Conservation (phyloP, 2,888 invertebrate species). For the Noctua pronuba region DNA sequence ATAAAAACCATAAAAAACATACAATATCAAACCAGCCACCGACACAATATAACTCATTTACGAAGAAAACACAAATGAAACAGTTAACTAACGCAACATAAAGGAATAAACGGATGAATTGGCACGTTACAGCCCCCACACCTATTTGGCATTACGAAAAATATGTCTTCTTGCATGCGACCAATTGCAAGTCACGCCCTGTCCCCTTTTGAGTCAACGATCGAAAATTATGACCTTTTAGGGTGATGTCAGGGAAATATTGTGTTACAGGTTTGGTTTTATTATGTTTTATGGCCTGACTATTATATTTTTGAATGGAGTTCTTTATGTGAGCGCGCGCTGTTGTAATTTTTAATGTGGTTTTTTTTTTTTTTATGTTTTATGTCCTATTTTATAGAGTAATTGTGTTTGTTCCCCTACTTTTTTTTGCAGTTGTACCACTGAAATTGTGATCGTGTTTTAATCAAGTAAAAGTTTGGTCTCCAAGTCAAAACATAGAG, state of each 20-base stretch:
- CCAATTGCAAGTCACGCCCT: conserved; percentile 81
- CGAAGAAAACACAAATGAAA: conserved; percentile 43
- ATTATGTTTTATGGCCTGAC: conserved; percentile 35
- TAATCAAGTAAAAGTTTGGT: background rate
- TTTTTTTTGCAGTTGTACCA: background rate
- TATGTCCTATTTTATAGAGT: background rate
- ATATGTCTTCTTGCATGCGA: conserved; percentile 81
- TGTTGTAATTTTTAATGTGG: conserved; percentile 29
- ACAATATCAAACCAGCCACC: conserved; percentile 11
- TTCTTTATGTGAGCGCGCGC: conserved; percentile 24
- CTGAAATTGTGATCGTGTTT: background rate
- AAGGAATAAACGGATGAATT: conserved; percentile 67
- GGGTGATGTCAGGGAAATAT: conserved; percentile 62
- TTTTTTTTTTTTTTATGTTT: conserved; percentile 2
- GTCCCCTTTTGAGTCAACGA: conserved; percentile 79
- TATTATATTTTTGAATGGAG: conserved; percentile 24
- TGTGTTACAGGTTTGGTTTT: conserved; percentile 35
- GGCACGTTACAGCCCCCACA: conserved; percentile 74
- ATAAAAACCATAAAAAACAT: conserved; percentile 1
- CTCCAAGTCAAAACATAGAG: background rate
- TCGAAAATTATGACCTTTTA: conserved; percentile 81
- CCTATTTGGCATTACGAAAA: conserved; percentile 78
- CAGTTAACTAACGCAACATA: conserved; percentile 53
- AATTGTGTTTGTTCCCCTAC: background rate
- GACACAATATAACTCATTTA: conserved; percentile 48